Conservation (phyloP, 2,113 vertebrate genomes). For the Barbus barbus region DNA sequence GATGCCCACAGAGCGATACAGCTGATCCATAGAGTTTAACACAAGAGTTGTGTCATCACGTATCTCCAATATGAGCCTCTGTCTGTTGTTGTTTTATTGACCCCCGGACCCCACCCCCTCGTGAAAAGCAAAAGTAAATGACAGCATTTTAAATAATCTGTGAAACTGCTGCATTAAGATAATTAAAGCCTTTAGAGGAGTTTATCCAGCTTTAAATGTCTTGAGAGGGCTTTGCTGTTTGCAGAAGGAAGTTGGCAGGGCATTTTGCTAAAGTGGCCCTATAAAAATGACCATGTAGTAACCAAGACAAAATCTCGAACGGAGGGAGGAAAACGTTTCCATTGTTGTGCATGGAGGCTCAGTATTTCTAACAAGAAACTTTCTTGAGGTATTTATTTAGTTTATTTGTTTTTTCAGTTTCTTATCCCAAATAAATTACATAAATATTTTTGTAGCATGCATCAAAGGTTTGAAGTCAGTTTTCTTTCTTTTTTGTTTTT, state of each 20-base stretch:
- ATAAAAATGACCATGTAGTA: slow-evolving; percentile 43
- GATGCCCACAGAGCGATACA: slow-evolving; percentile 39
- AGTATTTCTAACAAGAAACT: background rate
- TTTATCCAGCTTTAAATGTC: slow-evolving; percentile 53
- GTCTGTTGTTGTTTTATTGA: slow-evolving; percentile 1
- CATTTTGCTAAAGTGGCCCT: slow-evolving; percentile 50
- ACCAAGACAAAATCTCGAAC: slow-evolving; percentile 42
- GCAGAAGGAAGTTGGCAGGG: slow-evolving; percentile 41
- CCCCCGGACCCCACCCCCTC: background rate
- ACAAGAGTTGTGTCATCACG: slow-evolving; percentile 38
- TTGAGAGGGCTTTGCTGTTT: slow-evolving; percentile 35
- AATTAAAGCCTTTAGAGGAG: slow-evolving; percentile 55
- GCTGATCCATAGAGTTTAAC: slow-evolving; percentile 20
- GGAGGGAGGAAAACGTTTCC: slow-evolving; percentile 6
- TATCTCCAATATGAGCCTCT: slow-evolving; percentile 36
- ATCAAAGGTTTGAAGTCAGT: background rate
- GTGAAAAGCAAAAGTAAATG: slow-evolving; percentile 50
- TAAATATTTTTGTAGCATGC: background rate
- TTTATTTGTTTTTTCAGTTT: too few relatives aligned
- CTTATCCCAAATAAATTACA: too few relatives aligned
- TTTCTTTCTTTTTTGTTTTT: too few relatives aligned
- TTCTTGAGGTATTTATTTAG: background rate
- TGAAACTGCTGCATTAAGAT: slow-evolving; percentile 53
- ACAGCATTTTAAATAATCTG: slow-evolving; percentile 55
- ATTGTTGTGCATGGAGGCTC: background rate